Base-by-base conservation (phyloP, 2,797 vertebrate species). In the Rhinophrynus dorsalis region DNA sequence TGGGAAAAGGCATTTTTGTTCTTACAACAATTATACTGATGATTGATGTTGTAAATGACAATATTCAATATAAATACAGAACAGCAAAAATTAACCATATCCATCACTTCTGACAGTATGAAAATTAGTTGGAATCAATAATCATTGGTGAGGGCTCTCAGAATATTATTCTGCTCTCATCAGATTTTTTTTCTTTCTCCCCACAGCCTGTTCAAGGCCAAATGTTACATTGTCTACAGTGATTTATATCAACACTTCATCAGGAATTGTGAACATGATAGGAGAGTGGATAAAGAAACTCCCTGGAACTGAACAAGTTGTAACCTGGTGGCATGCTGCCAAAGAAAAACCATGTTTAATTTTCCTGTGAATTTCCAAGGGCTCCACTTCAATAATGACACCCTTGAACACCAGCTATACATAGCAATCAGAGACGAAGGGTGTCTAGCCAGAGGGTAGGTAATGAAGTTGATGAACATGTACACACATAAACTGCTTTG, bases 11-110 rank as follows among this genome's bases (percentile, higher is more conserved):
- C 78, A 77, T 82, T 84, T 87, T 73, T 83, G 65, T 66, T 84
- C 74, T 68, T 83, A 68, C 74, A 80, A 86, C 82, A 87, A 86
- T 89, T 84, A 82, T 50, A 58, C 71, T 75, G 79, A 70, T 89
- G 85, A 87, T 89, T 83, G 87, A 88, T 88, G 79, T 61, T 71
- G 75, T 76, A 83, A 87, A 83, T 78, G 79, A 83, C 77, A 85
- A 82, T 78, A 79, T 81, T 63, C 61, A 84, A 80, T 85, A 87
- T 82, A 86, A 84, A 88, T 80, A 88, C 67, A 83, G 79, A 85
- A 21, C 35, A 80, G 63, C 68, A 85, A 85, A 88, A 87, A 86
- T 86, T 81, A 85, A 83, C 82, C 69, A 27, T 83, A 89, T 90
- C 77, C 76, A 84, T 90, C 88, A 88, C 63, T 55, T 78, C 27